These are phyloP conservation scores for Ferdinandea cuprea DNA, from an alignment of 2,888 invertebrate species.

Conservation along the genomic window DNA sequence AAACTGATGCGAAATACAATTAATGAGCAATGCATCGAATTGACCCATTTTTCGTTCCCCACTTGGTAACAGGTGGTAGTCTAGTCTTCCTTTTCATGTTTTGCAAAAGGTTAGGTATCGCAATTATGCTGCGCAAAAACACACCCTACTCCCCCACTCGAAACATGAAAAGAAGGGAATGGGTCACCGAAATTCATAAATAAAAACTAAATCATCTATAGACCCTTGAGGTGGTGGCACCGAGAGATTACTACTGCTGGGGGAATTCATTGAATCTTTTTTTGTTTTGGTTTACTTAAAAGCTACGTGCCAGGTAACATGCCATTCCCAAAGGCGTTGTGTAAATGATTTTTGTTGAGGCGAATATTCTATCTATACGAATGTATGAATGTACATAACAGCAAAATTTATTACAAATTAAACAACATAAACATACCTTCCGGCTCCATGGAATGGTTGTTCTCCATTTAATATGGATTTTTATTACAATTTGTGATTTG, in stretches of 20 bases:
- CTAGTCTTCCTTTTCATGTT: neutral
- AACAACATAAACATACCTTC: slow-evolving; percentile 64
- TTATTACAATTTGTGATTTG: slow-evolving; percentile 17
- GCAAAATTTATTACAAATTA: slow-evolving; percentile 22
- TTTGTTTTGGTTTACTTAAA: too few species aligned
- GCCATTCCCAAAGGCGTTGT: neutral
- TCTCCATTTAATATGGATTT: slow-evolving; percentile 57
- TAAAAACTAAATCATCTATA: neutral
- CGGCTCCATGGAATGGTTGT: slow-evolving; percentile 46
- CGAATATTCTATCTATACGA: neutral
- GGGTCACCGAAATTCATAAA: slow-evolving; percentile 6
- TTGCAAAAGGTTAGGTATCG: neutral
- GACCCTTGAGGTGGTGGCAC: neutral
- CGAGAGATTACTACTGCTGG: neutral
- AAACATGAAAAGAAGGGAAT: neutral
- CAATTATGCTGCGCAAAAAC: slow-evolving; percentile 40
- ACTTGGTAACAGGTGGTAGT: slow-evolving; percentile 50
- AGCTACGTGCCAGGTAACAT: slow-evolving; percentile 54
- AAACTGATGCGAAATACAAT: too few species aligned
- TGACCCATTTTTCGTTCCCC: slow-evolving; percentile 11
- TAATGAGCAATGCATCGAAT: neutral
- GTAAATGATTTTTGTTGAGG: slow-evolving; percentile 5
- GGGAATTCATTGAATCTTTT: slow-evolving; percentile 32
- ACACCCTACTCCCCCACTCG: too few species aligned
- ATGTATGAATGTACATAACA: too few species aligned